phyloP scores from a whole-genome alignment of 2,888 invertebrate genomes.

The Phortica magna region DNA sequence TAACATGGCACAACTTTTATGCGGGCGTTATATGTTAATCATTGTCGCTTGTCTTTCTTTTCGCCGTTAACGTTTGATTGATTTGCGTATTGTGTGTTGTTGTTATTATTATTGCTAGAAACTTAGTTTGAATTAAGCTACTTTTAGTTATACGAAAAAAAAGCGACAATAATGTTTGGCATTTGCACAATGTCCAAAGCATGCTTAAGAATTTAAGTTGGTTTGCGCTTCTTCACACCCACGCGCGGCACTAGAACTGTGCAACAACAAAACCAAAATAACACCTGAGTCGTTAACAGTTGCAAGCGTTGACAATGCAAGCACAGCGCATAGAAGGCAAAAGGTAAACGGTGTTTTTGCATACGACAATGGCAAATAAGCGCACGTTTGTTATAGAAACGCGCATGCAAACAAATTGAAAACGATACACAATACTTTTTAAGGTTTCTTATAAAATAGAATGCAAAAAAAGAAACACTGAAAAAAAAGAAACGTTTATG shows the following conservation, averaged over 20 bases:
- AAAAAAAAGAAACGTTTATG: not conserved
- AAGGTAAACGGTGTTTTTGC: not conserved
- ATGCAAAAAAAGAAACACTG: not conserved
- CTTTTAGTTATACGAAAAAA: too few species aligned
- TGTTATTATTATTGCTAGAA: slow-evolving; percentile 8
- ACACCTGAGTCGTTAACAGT: not conserved
- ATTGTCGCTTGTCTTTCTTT: not conserved
- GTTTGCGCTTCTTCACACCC: not conserved
- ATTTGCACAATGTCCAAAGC: not conserved
- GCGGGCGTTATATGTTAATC: not conserved
- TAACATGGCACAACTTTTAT: not conserved
- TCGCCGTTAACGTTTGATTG: not conserved
- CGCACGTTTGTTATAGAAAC: not conserved
- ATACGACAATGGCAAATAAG: not conserved
- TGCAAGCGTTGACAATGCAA: not conserved
- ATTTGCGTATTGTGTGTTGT: not conserved
- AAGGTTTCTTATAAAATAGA: not conserved
- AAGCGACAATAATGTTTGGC: not conserved
- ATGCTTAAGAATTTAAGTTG: not conserved
- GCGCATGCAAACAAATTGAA: not conserved
- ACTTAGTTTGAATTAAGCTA: not conserved
- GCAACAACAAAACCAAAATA: not conserved
- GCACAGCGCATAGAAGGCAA: not conserved
- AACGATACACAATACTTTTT: not conserved
- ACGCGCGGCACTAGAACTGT: not conserved